A percentile compares a stretch with the other conserved stretches of the same genome.
These are phyloP conservation scores for Macroteleia sp. DNA, from an alignment of 2,888 invertebrate species.

Conservation along the genomic window DNA sequence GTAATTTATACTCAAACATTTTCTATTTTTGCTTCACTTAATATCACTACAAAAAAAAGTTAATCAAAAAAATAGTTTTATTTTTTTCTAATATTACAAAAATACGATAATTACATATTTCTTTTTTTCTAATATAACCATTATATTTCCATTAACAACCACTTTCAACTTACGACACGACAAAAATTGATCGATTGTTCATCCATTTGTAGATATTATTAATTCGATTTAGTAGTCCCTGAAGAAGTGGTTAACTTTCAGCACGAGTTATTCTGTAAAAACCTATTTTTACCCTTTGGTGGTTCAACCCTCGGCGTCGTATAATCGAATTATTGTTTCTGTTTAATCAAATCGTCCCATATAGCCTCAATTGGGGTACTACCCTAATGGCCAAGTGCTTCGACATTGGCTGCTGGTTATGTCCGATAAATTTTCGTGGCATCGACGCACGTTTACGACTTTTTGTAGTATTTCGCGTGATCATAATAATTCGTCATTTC, in stretches of 20 bases:
- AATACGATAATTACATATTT: no score
- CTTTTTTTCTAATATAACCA: no score
- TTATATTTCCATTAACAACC: no score
- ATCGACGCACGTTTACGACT: slow-evolving; percentile 32
- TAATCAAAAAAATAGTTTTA: no score
- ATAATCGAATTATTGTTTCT: slow-evolving; percentile 60
- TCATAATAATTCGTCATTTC: slow-evolving; percentile 38
- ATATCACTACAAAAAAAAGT: no score
- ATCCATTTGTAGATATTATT: slow-evolving; percentile 24
- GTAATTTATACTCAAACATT: no score
- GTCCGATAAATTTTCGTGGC: no score
- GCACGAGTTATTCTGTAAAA: slow-evolving; percentile 15
- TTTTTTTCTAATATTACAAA: no score
- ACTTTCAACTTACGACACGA: no score
- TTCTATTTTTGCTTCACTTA: no score
- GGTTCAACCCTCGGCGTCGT: slow-evolving; percentile 35
- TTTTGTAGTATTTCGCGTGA: slow-evolving; percentile 22
- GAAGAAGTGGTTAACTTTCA: slow-evolving; percentile 37
- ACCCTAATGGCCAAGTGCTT: slow-evolving; percentile 49
- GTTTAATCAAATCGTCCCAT: slow-evolving; percentile 48
- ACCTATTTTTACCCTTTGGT: slow-evolving; percentile 55
- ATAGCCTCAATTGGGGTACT: slow-evolving; percentile 45
- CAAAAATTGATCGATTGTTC: no score
- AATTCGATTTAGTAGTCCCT: slow-evolving; percentile 24
- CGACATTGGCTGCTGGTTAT: no score